These are phyloP conservation scores for Pristionchus maxplancki DNA, from an alignment of 2,888 invertebrate genomes.

Conservation along the genomic window DNA sequence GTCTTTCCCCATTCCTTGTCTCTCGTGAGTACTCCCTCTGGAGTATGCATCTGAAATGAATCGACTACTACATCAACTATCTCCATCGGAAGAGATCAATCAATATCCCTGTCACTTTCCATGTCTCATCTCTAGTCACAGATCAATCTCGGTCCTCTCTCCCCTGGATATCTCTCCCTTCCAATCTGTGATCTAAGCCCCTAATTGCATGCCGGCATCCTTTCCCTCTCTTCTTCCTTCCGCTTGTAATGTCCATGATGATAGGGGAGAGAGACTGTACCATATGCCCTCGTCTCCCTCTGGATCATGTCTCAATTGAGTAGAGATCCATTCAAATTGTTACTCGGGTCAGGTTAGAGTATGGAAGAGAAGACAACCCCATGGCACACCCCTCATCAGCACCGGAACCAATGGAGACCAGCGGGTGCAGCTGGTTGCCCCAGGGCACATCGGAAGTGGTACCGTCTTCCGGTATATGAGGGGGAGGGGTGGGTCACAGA, in stretches of 20 bases:
- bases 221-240: slow-evolving; percentile 33
- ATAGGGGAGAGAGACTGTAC: slow-evolving; percentile 11
- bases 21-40: slow-evolving; percentile 56
- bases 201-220: slow-evolving; percentile 51
- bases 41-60: slow-evolving; percentile 62
- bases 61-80: background rate
- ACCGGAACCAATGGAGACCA: slow-evolving; percentile 6
- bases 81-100: background rate
- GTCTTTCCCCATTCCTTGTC: slow-evolving; percentile 66
- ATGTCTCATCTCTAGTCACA: background rate
- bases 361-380: background rate
- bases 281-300: slow-evolving; percentile 18
- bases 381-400: background rate
- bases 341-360: background rate
- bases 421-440: background rate
- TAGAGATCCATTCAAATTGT: slow-evolving; percentile 27
- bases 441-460: background rate
- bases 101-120: background rate
- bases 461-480: background rate
- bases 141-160: slow-evolving; percentile 26
- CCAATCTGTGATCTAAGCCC: slow-evolving; percentile 45
- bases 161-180: background rate
- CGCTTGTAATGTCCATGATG: slow-evolving; percentile 48
- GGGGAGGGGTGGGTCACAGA: background rate
- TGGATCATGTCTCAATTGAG: slow-evolving; percentile 10